Base-by-base conservation (phyloP, 2,797 vertebrate genomes). In the Phyllotis vaccarum region DNA sequence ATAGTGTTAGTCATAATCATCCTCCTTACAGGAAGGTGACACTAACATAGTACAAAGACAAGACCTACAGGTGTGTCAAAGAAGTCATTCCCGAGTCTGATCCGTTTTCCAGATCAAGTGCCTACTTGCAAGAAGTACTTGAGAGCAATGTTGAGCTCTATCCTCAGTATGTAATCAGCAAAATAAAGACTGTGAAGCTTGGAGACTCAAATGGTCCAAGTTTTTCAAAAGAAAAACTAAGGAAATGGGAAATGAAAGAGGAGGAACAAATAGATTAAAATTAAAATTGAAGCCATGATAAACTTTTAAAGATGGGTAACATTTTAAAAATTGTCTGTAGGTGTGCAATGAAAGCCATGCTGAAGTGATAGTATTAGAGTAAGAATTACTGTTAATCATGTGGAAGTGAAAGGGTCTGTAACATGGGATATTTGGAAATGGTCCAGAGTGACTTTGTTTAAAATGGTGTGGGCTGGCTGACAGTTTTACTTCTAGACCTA, bases 181-280 rank as follows among this genome's bases (percentile, higher is more conserved):
- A 75, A 29, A 27, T 86, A 5, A 34, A 90, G 56, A 78, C 37
- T 90, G 4, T 37, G 60, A 96, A 89, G 76, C 14, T 74, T 34
- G 56, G 29, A 31, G 75, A 16, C 19, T 90, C 68, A 49, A 60
- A 82, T 17, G 40, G 19, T 19, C 19, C 19, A 64, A 46, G 37
- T 89, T 82, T 40, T 72, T 94, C 43, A 60, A 85, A 90, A 76
- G 70, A 85, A 85, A 93, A 94, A 74, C 40, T 22, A 85, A 86
- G 52, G 68, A 91, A 90, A 82, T 75, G 24, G 22, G 92, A 31
- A 93, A 24, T 13, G 78, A 70, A 74, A 66, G 43, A 80, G 24
- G 81, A 89, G 12, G 43, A 29, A 72, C 19, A 37, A 49, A 37
- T 75, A 94, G 40, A 37, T 93, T 76, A 52, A 85, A 90, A 89